Base-by-base conservation (phyloP, 2,888 invertebrate species). In the Diadegma fenestrale region DNA sequence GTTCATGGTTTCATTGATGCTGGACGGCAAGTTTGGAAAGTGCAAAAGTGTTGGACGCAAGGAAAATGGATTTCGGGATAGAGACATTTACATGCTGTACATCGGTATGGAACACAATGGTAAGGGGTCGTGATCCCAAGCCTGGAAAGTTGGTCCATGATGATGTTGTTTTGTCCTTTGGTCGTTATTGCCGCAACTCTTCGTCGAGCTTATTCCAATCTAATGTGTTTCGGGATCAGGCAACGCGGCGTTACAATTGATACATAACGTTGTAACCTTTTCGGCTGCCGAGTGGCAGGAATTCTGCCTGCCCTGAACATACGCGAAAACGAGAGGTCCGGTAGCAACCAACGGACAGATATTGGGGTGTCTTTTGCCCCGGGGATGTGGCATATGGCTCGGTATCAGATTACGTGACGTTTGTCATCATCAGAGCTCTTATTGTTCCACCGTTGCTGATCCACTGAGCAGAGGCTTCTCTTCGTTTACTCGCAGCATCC, bases 371-470 rank as follows among this genome's bases (percentile, higher is more conserved):
- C 79, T 66, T 83, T 87, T 66, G 51, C 80, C 76, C 58, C 68
- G 72, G 45, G 79, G 69, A 72, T 78, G 79, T 73, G 30, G 90
- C 93, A 93, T 93, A 93, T 93, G 93, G 93, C 77, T 88, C 89
- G 80, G 89, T 93, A 93, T 93, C 93, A 89, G 88, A 89, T 93
- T 93, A 92, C 93, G 82, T 89, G 91, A 91, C 93, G 92, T 93
- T 93, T 93, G 92, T 93, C 93, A 93, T 93, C 93, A 92, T 93
- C 93, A 93, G 91, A 88, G 88, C 77, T 85, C 89, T 89, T 89
- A 93, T 93, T 93, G 93, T 93, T 93, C 92, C 86, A 82, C 64
- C 68, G 54, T 76, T 72, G 37, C 78, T 80, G 37, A 37, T 37
- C 0, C 87, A 80, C 90, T 88, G 83, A 87, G 37, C 37, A 37